phyloP scores from a whole-genome alignment of 1,140 invertebrate genomes.

The Drosophila orosa region DNA sequence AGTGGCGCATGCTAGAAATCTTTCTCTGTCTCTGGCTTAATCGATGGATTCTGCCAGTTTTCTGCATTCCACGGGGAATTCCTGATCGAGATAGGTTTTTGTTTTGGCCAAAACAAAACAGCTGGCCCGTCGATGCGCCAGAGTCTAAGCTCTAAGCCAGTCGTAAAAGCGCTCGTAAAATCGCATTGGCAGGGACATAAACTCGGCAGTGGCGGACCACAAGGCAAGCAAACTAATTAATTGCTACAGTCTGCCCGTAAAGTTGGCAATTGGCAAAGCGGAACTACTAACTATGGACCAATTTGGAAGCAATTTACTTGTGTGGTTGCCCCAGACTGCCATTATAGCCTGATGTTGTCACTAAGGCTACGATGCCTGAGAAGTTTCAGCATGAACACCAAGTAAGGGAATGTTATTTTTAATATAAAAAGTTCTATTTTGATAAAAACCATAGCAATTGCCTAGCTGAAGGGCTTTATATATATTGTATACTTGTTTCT shows the following conservation, averaged over 20 bases:
- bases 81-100: constrained; percentile 45
- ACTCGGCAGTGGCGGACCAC: constrained; percentile 13
- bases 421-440: background rate
- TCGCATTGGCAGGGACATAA: constrained; percentile 27
- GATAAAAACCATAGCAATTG: background rate
- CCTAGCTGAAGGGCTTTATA: background rate
- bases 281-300: constrained; percentile 27
- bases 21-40: constrained; percentile 29
- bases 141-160: constrained; percentile 6
- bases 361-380: background rate
- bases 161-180: constrained; percentile 46
- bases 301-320: constrained; percentile 27
- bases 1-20: constrained; percentile 50
- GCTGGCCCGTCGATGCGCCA: constrained; percentile 20
- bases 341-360: background rate
- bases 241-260: constrained; percentile 24
- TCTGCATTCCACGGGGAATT: constrained; percentile 62
- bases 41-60: constrained; percentile 28
- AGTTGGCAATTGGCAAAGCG: constrained; percentile 15
- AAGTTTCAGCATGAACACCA: background rate
- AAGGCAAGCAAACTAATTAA: constrained; percentile 31
- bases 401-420: background rate
- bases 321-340: constrained; percentile 4
- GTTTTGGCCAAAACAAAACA: constrained; percentile 23
- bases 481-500: background rate